Evolutionary conservation across 2,888 invertebrate species (phyloP).

Genomic region (Ennomos erosarius): DNA sequence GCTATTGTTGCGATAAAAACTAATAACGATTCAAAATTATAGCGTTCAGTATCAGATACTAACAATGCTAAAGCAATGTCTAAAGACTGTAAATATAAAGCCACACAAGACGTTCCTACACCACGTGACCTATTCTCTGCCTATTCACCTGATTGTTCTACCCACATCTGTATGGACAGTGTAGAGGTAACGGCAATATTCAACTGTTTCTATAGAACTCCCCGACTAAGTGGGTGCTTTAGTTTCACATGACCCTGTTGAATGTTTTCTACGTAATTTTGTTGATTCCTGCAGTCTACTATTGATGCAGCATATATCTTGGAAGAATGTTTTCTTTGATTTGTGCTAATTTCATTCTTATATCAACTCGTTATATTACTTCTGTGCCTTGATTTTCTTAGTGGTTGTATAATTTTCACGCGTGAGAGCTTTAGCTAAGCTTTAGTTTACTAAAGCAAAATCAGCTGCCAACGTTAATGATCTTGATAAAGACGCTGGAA

Average conservation of each 20-base stretch:
- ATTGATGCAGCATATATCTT: too few species aligned
- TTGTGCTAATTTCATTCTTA: too few species aligned
- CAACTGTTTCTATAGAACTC: constrained; percentile 17
- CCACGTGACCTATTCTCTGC: constrained; percentile 1
- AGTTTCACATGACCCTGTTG: constrained; percentile 6
- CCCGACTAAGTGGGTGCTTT: constrained; percentile 19
- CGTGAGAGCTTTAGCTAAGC: too few species aligned
- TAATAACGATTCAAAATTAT: background rate
- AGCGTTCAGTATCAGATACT: background rate
- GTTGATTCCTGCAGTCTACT: background rate
- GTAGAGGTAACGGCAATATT: constrained; percentile 9
- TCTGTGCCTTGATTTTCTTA: too few species aligned
- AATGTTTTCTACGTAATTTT: background rate
- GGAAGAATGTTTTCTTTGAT: too few species aligned
- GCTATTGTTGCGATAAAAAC: background rate
- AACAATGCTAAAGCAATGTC: background rate
- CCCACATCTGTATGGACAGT: constrained; percentile 14
- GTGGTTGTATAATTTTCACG: too few species aligned
- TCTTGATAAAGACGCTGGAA: too few species aligned
- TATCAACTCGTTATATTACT: too few species aligned
- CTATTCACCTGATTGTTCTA: constrained; percentile 15
- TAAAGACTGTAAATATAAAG: background rate
- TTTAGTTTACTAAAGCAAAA: too few species aligned
- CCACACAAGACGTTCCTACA: constrained; percentile 11
- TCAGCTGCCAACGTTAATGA: too few species aligned